phyloP scores from a whole-genome alignment of 1,140 invertebrate genomes.

The Trichoplusia ni region DNA sequence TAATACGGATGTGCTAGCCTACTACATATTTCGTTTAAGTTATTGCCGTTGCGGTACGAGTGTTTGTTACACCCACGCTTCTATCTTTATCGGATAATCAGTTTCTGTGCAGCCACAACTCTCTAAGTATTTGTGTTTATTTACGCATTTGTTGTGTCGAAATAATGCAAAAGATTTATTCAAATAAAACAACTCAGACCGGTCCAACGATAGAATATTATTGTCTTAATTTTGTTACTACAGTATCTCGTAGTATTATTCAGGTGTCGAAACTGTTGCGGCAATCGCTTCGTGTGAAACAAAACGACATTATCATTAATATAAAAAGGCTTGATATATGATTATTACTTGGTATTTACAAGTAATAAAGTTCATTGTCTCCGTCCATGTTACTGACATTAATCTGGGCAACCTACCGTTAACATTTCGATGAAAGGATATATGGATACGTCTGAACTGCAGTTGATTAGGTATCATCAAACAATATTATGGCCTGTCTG shows the following conservation, averaged over 20 bases:
- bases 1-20: background rate
- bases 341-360: background rate
- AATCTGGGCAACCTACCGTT: background rate
- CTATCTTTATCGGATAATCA: conserved; percentile 6
- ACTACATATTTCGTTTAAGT: conserved; percentile 1
- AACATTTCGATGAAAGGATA: background rate
- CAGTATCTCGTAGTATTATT: too few species aligned
- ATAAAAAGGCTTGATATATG: too few species aligned
- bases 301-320: too few species aligned
- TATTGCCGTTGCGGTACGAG: conserved; percentile 5
- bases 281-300: too few species aligned
- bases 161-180: too few species aligned
- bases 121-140: background rate
- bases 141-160: background rate
- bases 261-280: too few species aligned
- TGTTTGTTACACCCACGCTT: conserved; percentile 6
- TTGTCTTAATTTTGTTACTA: too few species aligned
- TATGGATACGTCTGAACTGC: background rate
- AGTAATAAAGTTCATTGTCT: background rate
- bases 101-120: conserved; percentile 1
- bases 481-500: conserved; percentile 3
- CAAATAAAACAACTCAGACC: too few species aligned
- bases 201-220: too few species aligned
- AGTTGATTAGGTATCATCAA: background rate
- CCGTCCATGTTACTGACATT: background rate